Evolutionary conservation across 2,888 invertebrate species (phyloP), one percentile per base, ranked within the genome.

Genomic region (Folsomia manolachei): DNA sequence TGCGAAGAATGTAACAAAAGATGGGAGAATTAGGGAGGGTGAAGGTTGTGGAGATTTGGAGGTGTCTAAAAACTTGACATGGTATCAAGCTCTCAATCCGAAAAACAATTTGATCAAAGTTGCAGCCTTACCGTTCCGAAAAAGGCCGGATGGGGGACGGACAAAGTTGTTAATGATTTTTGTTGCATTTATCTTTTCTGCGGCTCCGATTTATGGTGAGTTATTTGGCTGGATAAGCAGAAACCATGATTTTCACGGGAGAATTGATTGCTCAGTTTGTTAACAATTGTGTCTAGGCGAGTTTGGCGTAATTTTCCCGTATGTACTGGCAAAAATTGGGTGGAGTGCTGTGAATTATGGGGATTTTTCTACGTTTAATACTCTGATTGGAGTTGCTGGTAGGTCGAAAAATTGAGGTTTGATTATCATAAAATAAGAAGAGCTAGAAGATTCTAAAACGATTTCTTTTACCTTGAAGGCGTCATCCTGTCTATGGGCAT

Each of bases 401-500:
- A 24, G 52, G 25, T 21, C 52, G 52, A 27, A 9, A 70, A 18
- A 53, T 51, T 4, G 19, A 63, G n/a, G 19, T 19, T 14, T 56
- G 18, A 56, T n/a, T n/a, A n/a, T n/a, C n/a, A n/a, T n/a, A n/a
- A n/a, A n/a, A n/a, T n/a, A n/a, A n/a, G n/a, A n/a, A n/a, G n/a
- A n/a, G n/a, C n/a, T n/a, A n/a, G n/a, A n/a, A n/a, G n/a, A n/a
- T n/a, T n/a, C n/a, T n/a, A n/a, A n/a, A n/a, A n/a, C n/a, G n/a
- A n/a, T n/a, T n/a, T n/a, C n/a, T n/a, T n/a, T n/a, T n/a, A n/a
- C n/a, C n/a, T n/a, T n/a, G n/a, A n/a, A n/a, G 79, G 79, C 18
- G 74, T 72, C 1, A 19, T 77, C 14, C 7, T 79, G 25, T 92
- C 93, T 0, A 92, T 94, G 53, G 93, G 93, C 52, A 86, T 94